phyloP scores from a whole-genome alignment of 1,140 invertebrate genomes.

The Pectinophora gossypiella region DNA sequence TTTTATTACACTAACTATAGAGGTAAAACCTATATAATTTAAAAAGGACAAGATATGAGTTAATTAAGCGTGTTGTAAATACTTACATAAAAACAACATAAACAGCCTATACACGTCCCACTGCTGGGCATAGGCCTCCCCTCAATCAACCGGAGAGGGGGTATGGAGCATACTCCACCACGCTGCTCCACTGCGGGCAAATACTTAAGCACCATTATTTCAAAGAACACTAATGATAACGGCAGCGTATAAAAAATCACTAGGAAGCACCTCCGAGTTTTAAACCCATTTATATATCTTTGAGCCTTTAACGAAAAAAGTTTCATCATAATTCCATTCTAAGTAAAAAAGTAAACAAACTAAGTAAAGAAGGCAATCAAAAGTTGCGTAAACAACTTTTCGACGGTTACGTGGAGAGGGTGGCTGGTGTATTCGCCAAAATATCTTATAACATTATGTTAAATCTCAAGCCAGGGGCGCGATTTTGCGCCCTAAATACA shows the following conservation, averaged over 20 bases:
- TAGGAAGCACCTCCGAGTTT: constrained; percentile 23
- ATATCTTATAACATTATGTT: constrained; percentile 37
- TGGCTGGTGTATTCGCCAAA: constrained; percentile 18
- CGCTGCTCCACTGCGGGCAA: too few relatives aligned
- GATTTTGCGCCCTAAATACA: constrained; percentile 18
- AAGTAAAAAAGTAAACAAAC: constrained; percentile 59
- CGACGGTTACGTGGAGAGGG: constrained; percentile 37
- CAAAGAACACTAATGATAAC: too few relatives aligned
- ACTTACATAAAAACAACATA: too few relatives aligned
- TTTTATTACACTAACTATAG: too few relatives aligned
- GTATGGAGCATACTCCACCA: too few relatives aligned
- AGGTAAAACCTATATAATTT: too few relatives aligned
- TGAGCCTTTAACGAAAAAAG: constrained; percentile 59
- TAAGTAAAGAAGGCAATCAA: constrained; percentile 58
- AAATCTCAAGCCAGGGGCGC: constrained; percentile 18
- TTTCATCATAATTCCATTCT: constrained; percentile 56
- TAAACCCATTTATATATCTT: constrained; percentile 56
- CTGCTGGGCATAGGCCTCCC: too few relatives aligned
- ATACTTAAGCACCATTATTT: too few relatives aligned
- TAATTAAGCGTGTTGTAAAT: too few relatives aligned
- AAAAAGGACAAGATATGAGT: too few relatives aligned
- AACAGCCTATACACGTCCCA: too few relatives aligned
- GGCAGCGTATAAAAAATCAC: constrained; percentile 21
- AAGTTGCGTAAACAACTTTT: constrained; percentile 60
- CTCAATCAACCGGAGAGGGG: too few relatives aligned